phyloP scores from a whole-genome alignment of 2,888 invertebrate species.

The Acrobeloides nanus region DNA sequence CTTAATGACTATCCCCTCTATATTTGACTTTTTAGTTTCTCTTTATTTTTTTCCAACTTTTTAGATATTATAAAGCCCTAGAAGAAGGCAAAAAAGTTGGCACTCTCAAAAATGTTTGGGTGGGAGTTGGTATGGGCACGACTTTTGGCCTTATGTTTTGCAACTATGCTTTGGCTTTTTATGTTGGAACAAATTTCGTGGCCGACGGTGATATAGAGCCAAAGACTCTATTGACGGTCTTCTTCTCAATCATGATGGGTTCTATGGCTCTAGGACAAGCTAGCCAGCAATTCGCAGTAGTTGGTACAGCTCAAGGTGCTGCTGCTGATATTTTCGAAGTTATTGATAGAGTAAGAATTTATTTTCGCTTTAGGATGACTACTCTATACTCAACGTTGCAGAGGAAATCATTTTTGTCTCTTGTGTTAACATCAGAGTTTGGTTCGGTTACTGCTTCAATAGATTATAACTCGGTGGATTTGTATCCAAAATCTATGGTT shows the following conservation, averaged over 20 bases:
- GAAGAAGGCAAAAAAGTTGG: conserved; percentile 38
- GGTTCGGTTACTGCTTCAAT: no score
- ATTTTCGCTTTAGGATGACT: no score
- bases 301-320: conserved; percentile 71
- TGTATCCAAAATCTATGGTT: no score
- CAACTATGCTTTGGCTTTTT: conserved; percentile 47
- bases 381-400: no score
- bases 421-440: no score
- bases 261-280: conserved; percentile 67
- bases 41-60: no score
- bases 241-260: conserved; percentile 57
- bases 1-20: no score
- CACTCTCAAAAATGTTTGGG: conserved; percentile 40
- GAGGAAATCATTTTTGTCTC: no score
- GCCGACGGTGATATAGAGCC: conserved; percentile 27
- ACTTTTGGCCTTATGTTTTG: conserved; percentile 54
- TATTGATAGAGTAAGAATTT: conserved; percentile 53
- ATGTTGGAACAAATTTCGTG: conserved; percentile 28
- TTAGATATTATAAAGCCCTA: conserved; percentile 42
- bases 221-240: conserved; percentile 23
- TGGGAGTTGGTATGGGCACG: conserved; percentile 53
- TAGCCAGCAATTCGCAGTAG: conserved; percentile 72
- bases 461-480: no score
- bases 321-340: conserved; percentile 62
- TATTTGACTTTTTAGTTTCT: no score